Base-by-base conservation (phyloP, 2,888 invertebrate species). In the Falcaria lacertinaria region DNA sequence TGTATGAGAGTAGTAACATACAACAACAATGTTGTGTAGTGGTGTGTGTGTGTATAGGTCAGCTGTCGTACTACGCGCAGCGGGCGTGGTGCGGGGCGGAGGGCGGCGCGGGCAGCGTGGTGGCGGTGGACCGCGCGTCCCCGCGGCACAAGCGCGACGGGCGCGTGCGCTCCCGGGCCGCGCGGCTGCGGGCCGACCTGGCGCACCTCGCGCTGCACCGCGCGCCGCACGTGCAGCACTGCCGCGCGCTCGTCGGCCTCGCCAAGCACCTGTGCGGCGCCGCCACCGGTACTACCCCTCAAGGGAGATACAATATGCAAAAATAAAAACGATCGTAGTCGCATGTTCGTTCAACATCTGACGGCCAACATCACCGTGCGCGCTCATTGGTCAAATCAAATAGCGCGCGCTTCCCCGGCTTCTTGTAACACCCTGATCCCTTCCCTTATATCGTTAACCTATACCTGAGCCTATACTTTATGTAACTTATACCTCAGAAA, bases 181-280 rank as follows among this genome's bases (percentile, higher is more conserved):
- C 5, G 39, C 90, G 97, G 41, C 83, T 97, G 43, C 91, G 95
- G 36, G 95, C 94, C 0, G 97, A 97, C 74, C 95, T 97, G 59
- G 93, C 93, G 28, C 94, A 97, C 81, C 85, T 97, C 22, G 84
- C 91, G 57, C 80, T 97, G 50, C 80, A 84, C 6, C 76, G 77
- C 2, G 82, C 91, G 47, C 76, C 84, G 4, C 65, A 76, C 5
- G 82, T 80, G 34, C 32, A 4, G 1, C 40, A 0, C n/a, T 13
- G 53, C 15, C 60, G 69, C 4, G 74, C 91, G 28, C 90, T 95
- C 35, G 93, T 97, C 19, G 96, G 93, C 0, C 82, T 96, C 15
- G 95, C 97, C 1, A 98, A 97, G 79, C 97, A 97, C 78, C 90
- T 97, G 33, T 97, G 97, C 79, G 97, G 97, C 0, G 93, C 91